Percentiles rank a stretch among this genome's conserved stretches.
phyloP scores from a whole-genome alignment of 2,113 vertebrate species.

The Tinamus guttatus region DNA sequence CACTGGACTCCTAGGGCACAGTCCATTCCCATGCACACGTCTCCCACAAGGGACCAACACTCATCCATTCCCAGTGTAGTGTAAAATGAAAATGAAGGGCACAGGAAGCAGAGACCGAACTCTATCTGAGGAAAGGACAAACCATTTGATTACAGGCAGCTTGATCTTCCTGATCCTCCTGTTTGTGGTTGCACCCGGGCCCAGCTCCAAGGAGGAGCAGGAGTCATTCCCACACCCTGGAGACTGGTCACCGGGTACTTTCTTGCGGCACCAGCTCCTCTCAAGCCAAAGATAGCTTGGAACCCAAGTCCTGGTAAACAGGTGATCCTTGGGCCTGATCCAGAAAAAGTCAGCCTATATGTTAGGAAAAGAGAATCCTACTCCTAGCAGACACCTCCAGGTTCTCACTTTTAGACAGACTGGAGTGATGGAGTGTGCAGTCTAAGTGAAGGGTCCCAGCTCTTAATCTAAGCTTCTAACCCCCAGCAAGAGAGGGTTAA shows the following conservation, averaged over 20 bases:
- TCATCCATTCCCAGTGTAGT: background rate
- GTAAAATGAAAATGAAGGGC: background rate
- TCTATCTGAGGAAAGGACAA: background rate
- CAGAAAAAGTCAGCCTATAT: background rate
- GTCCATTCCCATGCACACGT: background rate
- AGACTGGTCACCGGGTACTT: background rate
- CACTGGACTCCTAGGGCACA: background rate
- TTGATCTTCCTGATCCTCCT: background rate
- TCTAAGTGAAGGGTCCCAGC: background rate
- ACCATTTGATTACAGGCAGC: background rate
- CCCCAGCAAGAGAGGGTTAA: background rate
- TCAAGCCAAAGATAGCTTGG: background rate
- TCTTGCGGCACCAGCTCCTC: background rate
- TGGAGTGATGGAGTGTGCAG: fast-evolving
- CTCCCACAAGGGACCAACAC: background rate
- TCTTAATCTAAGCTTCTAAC: background rate
- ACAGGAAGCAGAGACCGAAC: background rate
- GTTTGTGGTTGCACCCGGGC: background rate
- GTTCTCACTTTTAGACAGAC: background rate
- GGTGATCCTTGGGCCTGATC: fast-evolving
- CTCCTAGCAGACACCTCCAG: background rate
- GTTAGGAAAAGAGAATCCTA: background rate
- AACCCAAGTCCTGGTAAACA: background rate
- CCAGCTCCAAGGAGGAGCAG: background rate
- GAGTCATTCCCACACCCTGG: background rate